phyloP scores from a whole-genome alignment of 1,140 invertebrate genomes.

The Stegodyphus mimosarum region DNA sequence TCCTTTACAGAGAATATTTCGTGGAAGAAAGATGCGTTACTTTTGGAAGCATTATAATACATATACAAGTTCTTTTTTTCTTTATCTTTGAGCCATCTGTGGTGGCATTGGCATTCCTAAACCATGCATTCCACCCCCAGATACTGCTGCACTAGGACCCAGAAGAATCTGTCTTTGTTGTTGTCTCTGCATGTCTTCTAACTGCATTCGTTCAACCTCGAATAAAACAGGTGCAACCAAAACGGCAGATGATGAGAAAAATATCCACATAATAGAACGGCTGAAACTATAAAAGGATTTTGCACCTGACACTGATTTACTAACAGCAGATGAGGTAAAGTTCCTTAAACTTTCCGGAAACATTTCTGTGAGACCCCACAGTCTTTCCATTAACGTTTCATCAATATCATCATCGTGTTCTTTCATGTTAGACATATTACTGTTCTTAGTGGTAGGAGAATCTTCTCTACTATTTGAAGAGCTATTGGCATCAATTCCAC shows the following conservation, averaged over 20 bases:
- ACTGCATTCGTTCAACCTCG: conserved; percentile 90
- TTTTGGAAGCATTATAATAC: too few species aligned
- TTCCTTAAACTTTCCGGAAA: conserved; percentile 86
- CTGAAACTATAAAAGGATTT: conserved; percentile 79
- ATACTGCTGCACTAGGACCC: conserved; percentile 73
- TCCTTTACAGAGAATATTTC: too few species aligned
- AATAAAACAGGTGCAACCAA: conserved; percentile 91
- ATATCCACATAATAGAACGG: conserved; percentile 80
- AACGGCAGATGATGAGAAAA: conserved; percentile 89
- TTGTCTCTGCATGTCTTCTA: conserved; percentile 90
- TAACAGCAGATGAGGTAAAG: conserved; percentile 72
- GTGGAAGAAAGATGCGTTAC: too few species aligned
- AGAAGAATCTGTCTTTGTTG: conserved; percentile 91
- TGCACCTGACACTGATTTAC: conserved; percentile 63
- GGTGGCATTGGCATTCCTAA: conserved; percentile 62
- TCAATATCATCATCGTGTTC: conserved; percentile 75
- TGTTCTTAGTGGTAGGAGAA: conserved; percentile 72
- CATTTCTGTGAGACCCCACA: conserved; percentile 94
- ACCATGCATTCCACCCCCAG: conserved; percentile 64
- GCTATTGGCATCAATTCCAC: conserved; percentile 76
- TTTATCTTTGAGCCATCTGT: conserved; percentile 50
- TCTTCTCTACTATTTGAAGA: conserved; percentile 73
- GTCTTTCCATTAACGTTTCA: conserved; percentile 85
- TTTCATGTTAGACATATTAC: conserved; percentile 67
- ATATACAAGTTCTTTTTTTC: conserved; percentile 9